phyloP scores from a whole-genome alignment of 2,888 invertebrate species.

The Drosophila monieri region DNA sequence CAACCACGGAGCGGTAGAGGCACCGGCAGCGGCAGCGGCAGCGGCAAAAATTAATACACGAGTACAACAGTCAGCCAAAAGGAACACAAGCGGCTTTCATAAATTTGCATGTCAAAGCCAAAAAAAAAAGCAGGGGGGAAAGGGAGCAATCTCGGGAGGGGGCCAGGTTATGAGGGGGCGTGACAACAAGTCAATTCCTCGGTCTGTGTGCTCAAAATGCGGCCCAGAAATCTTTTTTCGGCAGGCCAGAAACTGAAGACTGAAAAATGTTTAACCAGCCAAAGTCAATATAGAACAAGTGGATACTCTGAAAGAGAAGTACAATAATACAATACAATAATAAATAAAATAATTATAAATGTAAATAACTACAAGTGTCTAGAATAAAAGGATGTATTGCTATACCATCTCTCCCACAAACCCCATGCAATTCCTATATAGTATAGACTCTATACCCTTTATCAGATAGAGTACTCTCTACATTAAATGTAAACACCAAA shows the following conservation, averaged over 20 bases:
- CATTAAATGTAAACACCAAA: slow-evolving; percentile 59
- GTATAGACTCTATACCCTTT: neutral
- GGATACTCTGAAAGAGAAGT: slow-evolving; percentile 1
- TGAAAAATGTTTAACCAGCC: slow-evolving; percentile 28
- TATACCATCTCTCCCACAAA: no score
- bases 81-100: slow-evolving; percentile 74
- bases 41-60: slow-evolving; percentile 63
- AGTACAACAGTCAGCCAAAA: slow-evolving; percentile 30
- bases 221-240: slow-evolving; percentile 54
- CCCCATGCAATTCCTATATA: no score
- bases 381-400: no score
- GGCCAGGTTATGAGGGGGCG: slow-evolving; percentile 63
- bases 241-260: slow-evolving; percentile 28
- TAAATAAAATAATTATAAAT: neutral
- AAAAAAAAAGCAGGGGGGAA: neutral
- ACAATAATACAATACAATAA: no score
- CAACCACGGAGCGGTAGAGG: slow-evolving; percentile 11
- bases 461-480: slow-evolving; percentile 25
- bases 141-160: slow-evolving; percentile 14
- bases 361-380: neutral
- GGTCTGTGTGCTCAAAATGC: slow-evolving; percentile 56
- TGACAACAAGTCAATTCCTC: slow-evolving; percentile 78
- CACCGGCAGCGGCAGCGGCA: slow-evolving; percentile 4
- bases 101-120: slow-evolving; percentile 74
- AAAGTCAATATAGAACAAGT: slow-evolving; percentile 8